phyloP scores from a whole-genome alignment of 2,113 vertebrate species.

The Platysteira castanea region DNA sequence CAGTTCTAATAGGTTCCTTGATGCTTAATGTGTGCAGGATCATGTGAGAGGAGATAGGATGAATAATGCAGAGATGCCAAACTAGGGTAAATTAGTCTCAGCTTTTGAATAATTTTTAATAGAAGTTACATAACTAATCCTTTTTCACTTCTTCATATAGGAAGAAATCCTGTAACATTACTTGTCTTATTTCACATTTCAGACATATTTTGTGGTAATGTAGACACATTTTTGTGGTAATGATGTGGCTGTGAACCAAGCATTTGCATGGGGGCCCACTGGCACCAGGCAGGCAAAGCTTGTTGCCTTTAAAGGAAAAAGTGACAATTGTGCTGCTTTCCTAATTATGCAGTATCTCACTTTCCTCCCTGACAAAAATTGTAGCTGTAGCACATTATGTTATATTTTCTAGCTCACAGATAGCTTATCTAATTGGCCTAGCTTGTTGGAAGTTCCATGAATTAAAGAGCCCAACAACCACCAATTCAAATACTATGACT shows the following conservation, averaged over 20 bases:
- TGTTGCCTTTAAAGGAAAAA: neutral
- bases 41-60: neutral
- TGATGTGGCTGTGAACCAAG: neutral
- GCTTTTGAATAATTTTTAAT: neutral
- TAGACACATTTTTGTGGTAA: neutral
- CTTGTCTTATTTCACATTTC: neutral
- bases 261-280: neutral
- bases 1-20: neutral
- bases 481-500: neutral
- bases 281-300: neutral
- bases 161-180: neutral
- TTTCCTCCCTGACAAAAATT: neutral
- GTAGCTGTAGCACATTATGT: neutral
- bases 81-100: neutral
- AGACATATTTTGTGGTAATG: neutral
- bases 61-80: neutral
- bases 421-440: neutral
- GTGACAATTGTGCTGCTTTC: neutral
- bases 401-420: neutral
- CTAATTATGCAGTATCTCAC: neutral
- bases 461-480: neutral
- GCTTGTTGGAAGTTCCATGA: neutral
- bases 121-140: neutral
- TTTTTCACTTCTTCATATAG: neutral
- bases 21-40: neutral